Evolutionary conservation across 2,797 vertebrate genomes (phyloP), one percentile per base, ranked within the genome.

Genomic region (Sciurus carolinensis): DNA sequence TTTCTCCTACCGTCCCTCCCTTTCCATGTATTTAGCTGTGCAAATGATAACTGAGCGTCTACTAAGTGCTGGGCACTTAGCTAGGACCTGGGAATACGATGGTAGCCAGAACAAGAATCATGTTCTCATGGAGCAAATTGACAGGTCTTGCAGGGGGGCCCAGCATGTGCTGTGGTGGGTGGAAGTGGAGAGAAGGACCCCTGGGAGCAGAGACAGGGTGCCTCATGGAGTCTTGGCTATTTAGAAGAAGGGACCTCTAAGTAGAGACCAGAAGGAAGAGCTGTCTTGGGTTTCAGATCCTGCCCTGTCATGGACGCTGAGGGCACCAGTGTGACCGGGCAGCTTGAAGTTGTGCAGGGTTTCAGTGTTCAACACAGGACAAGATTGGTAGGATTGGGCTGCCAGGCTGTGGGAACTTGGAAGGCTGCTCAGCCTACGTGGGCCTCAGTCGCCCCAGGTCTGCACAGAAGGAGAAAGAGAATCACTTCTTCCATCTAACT

Each of bases 161-260:
- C 62, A 57, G 54, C 7, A 57, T 18, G 0, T 17, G 82, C 15
- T 24, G 1, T 62, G 57, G 44, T 54, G 47, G 64, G 20, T 24
- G 39, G 2, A 18, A 15, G 76, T 36, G 42, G 9, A 24, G 26
- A 57, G 33, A 0, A 0, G 24, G 42, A 50, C 1, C 15, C 3
- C 7, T 24, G 15, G 39, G 72, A 69, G 26, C 80, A 73, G 3
- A 42, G 18, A 13, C 3, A 69, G 52, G 11, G 22, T 7, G 24
- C 15, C 18, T 83, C 11, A 30, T 47, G 20, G 72, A 30, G 36
- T 57, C 26, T 30, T 6, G 5, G 26, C 20, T 87, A 3, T 67
- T 71, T 10, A 18, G 42, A 94, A 95, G 36, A n/a, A 79, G 66
- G 24, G 22, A 28, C 73, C 67, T 44, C n/a, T 66, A 47, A 59